Base-by-base conservation (phyloP, 2,113 vertebrate genomes). In the Serilophus lunatus region DNA sequence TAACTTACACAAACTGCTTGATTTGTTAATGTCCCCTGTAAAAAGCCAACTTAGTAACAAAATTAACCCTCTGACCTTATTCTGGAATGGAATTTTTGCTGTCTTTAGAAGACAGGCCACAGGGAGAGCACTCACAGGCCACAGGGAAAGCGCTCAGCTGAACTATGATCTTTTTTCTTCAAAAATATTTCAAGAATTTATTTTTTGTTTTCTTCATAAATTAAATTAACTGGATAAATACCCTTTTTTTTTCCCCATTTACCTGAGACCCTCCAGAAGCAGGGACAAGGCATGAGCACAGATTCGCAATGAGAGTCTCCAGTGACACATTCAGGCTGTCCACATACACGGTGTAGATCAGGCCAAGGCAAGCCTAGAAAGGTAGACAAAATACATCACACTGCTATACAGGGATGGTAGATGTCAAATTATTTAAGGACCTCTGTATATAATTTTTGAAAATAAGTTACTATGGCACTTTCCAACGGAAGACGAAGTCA, bases 181-280 rank as follows among this genome's bases (percentile, higher is more conserved):
- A 91, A 92, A 98, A 96, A 93, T 92, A 97, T 97, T 96, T 92
- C 82, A 97, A 86, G 97, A 97, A 98, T 97, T 96, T 92, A 71
- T 96, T 96, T 96, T 92, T 70, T 91, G 93, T 89, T 96, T 97
- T 97, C 91, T 95, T 97, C 92, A 97, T 78, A 97, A 98, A 98
- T 97, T 97, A 91, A 98, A 95, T 97, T 96, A 96, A 94, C 84
- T 94, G 74, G 72, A 81, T 85, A 97, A 97, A 96, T 61, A 96
- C 38, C 33, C 49, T 26, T 94, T 81, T 94, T 81, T 54, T 26
- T 38, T 7, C 6, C 5, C 95, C 77, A 68, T 96, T 98, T 98
- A 99, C 99, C 99, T 99, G 99, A 88, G 99, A 99, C 81, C 99
- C 99, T 91, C 99, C 99, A 81, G 99, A 98, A 26, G 98, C 96